A percentile compares a stretch with the other conserved stretches of the same genome.
Conservation (phyloP, 2,888 invertebrate genomes). For the Pherbina coryleti region DNA sequence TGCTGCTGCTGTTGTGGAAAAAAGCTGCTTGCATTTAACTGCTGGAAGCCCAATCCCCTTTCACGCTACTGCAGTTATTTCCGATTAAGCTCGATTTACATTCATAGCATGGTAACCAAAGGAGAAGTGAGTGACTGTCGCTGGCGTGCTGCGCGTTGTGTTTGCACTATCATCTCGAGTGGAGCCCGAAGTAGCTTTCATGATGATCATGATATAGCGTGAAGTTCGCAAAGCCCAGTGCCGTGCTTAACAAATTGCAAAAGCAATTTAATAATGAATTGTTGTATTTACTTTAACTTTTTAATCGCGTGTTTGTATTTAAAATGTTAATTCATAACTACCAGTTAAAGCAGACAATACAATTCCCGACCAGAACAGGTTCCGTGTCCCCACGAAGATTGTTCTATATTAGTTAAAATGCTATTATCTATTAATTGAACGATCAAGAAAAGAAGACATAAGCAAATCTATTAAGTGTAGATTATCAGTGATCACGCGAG, state of each 20-base stretch:
- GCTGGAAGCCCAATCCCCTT: slow-evolving; percentile 9
- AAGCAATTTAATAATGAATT: slow-evolving; percentile 39
- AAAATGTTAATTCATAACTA: slow-evolving; percentile 18
- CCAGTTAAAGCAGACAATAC: slow-evolving; percentile 4
- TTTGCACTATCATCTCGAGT: neutral
- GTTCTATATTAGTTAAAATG: neutral
- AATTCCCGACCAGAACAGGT: neutral
- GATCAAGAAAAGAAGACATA: neutral
- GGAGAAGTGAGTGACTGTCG: neutral
- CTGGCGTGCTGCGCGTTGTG: neutral
- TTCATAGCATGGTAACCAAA: neutral
- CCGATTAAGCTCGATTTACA: neutral
- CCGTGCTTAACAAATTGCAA: slow-evolving; percentile 28
- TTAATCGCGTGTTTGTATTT: slow-evolving; percentile 21
- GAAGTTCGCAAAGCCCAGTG: slow-evolving; percentile 8
- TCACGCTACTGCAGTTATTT: slow-evolving; percentile 7
- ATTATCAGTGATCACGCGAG: neutral
- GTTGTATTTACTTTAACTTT: slow-evolving; percentile 36
- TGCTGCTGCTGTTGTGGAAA: neutral
- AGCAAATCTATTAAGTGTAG: neutral
- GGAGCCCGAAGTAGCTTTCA: neutral
- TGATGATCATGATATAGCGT: slow-evolving; percentile 21
- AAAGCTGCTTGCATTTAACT: neutral
- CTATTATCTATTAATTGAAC: slow-evolving; percentile 1
- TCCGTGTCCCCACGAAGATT: neutral